Evolutionary conservation across 2,888 invertebrate genomes (phyloP).

Genomic region (Pinctada fucata): DNA sequence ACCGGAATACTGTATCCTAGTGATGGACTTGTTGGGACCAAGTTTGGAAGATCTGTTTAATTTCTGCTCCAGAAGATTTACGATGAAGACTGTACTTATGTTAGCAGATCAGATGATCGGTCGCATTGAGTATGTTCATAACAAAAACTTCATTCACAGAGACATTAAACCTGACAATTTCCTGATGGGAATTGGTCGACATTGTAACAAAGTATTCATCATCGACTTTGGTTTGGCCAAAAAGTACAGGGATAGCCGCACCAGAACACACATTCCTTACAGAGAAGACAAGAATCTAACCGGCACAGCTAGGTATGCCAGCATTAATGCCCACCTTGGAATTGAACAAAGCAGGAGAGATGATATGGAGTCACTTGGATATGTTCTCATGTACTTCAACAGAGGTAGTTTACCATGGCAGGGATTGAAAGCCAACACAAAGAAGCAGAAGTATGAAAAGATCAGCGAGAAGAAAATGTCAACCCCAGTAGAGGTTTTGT

Average conservation of each 20-base stretch:
- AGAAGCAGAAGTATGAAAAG: conserved; percentile 99
- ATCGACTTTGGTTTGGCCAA: conserved; percentile 99
- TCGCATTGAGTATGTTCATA: conserved; percentile 98
- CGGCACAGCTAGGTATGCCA: conserved; percentile 89
- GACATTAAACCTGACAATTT: conserved; percentile 80
- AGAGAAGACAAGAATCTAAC: conserved; percentile 79
- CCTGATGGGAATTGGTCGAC: conserved; percentile 75
- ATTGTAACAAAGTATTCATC: conserved; percentile 82
- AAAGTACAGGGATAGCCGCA: conserved; percentile 96
- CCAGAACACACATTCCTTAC: conserved; percentile 95
- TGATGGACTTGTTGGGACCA: conserved; percentile 95
- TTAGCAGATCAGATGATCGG: conserved; percentile 90
- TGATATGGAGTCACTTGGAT: conserved; percentile 99
- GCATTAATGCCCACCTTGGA: conserved; percentile 99
- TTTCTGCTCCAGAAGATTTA: conserved; percentile 98
- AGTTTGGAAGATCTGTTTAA: conserved; percentile 87
- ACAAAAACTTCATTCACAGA: conserved; percentile 99
- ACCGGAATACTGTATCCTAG: conserved; percentile 95
- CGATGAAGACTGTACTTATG: conserved; percentile 99
- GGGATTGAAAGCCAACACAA: conserved; percentile 96
- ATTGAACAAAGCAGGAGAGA: conserved; percentile 99
- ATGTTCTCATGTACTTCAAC: conserved; percentile 99
- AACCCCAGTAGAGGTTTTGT: conserved; percentile 97
- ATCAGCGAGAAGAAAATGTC: conserved; percentile 99
- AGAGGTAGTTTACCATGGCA: conserved; percentile 96